A percentile compares a stretch with the other conserved stretches of the same genome.
phyloP scores from a whole-genome alignment of 2,888 invertebrate species.

The Nomada fabriciana region DNA sequence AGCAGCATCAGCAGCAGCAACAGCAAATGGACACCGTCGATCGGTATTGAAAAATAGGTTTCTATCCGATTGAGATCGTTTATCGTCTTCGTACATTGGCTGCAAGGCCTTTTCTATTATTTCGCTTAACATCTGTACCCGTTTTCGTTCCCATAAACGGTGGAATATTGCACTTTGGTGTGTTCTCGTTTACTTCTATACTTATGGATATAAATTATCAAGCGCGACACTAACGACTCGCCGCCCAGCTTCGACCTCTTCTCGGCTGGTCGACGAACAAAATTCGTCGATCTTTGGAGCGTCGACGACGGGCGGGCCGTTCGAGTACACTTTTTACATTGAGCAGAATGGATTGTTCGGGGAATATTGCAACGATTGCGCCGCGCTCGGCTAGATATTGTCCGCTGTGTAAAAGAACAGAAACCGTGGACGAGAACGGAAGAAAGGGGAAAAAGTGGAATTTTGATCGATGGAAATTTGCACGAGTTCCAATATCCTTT shows the following conservation, averaged over 20 bases:
- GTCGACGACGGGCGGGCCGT: neutral
- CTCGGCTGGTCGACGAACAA: too few relatives aligned
- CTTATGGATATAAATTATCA: constrained; percentile 28
- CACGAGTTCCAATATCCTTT: too few relatives aligned
- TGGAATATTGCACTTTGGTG: constrained; percentile 82
- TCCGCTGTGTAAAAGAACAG: neutral
- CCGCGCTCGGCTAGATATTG: constrained; percentile 48
- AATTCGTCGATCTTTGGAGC: too few relatives aligned
- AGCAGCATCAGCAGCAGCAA: too few relatives aligned
- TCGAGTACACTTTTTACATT: constrained; percentile 6
- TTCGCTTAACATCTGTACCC: neutral
- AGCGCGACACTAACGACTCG: neutral
- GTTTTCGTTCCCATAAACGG: constrained; percentile 13
- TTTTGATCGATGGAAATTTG: neutral
- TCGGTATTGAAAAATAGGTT: constrained; percentile 67
- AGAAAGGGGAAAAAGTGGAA: neutral
- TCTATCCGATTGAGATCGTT: constrained; percentile 22
- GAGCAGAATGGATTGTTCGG: constrained; percentile 9
- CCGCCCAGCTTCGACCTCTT: neutral
- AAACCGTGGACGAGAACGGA: neutral
- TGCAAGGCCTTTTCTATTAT: neutral
- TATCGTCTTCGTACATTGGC: neutral
- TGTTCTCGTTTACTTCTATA: constrained; percentile 57
- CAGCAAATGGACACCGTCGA: constrained; percentile 2
- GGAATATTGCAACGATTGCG: neutral